Conservation (phyloP, 2,797 vertebrate species). For the Clarias pachynema region DNA sequence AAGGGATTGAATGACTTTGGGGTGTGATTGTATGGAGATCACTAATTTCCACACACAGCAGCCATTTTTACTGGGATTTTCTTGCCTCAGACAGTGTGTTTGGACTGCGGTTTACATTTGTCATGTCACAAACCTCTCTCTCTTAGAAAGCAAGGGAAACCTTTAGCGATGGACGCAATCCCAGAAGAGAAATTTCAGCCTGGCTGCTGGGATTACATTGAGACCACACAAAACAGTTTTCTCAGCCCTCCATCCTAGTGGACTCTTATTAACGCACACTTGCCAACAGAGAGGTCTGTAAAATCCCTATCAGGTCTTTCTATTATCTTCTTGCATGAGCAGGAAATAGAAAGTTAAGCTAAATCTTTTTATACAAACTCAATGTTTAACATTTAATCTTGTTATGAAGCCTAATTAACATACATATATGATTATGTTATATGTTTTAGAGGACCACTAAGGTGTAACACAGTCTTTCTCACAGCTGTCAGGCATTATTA, state of each 20-base stretch:
- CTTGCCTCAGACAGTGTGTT: conserved; percentile 24
- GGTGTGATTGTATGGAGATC: conserved; percentile 26
- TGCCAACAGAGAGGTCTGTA: not conserved
- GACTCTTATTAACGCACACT: conserved; percentile 23
- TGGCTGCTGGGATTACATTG: conserved; percentile 22
- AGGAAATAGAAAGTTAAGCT: conserved; percentile 8
- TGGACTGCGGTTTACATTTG: conserved; percentile 40
- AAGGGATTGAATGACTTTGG: conserved; percentile 33
- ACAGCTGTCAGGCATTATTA: conserved; percentile 24
- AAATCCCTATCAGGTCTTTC: not conserved
- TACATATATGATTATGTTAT: conserved; percentile 14
- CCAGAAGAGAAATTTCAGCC: conserved; percentile 1
- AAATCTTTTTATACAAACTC: not conserved
- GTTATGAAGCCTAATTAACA: not conserved
- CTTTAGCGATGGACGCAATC: conserved; percentile 2
- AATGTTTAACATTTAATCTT: not conserved
- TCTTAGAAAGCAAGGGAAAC: conserved; percentile 27
- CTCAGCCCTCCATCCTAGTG: not conserved
- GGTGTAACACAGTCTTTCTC: conserved; percentile 3
- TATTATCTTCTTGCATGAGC: conserved; percentile 8
- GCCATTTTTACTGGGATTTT: conserved; percentile 23
- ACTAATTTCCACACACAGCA: conserved; percentile 31
- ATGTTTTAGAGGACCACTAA: not conserved
- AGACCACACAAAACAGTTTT: conserved; percentile 20
- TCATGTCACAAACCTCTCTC: conserved; percentile 20